These are phyloP conservation scores for Cheilosia impressa DNA, from an alignment of 2,888 invertebrate genomes.

Conservation along the genomic window DNA sequence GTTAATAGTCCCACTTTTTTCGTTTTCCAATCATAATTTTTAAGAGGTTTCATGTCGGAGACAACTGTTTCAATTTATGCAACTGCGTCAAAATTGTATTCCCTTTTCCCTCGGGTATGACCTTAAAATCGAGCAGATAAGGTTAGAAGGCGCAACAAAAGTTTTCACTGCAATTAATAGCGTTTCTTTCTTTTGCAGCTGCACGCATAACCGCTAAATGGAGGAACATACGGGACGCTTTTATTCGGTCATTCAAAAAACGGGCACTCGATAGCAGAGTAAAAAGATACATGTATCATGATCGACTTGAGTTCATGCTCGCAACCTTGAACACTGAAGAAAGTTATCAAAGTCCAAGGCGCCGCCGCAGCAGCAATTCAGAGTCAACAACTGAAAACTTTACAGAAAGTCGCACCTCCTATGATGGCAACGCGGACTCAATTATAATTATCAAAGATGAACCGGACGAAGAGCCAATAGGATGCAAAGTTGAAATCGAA, in stretches of 20 bases:
- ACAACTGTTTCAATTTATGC: no score
- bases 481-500: not conserved
- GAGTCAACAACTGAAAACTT: slow-evolving; percentile 10
- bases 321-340: not conserved
- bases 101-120: no score
- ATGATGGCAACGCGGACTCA: not conserved
- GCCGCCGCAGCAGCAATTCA: slow-evolving; percentile 10
- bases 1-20: no score
- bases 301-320: slow-evolving; percentile 41
- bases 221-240: slow-evolving; percentile 50
- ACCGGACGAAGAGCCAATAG: not conserved
- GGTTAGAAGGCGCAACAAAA: not conserved
- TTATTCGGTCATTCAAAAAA: slow-evolving; percentile 35
- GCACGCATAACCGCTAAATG: slow-evolving; percentile 39
- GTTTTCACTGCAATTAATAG: not conserved
- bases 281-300: slow-evolving; percentile 53
- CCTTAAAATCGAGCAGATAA: no score
- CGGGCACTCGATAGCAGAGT: slow-evolving; percentile 10
- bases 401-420: not conserved
- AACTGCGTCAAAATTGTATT: no score
- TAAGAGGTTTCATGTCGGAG: no score
- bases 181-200: slow-evolving; percentile 16
- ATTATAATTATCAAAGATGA: slow-evolving; percentile 8
- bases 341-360: not conserved
- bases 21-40: no score